Conservation (phyloP, 2,113 vertebrate species). For the Dipodomys ordii region DNA sequence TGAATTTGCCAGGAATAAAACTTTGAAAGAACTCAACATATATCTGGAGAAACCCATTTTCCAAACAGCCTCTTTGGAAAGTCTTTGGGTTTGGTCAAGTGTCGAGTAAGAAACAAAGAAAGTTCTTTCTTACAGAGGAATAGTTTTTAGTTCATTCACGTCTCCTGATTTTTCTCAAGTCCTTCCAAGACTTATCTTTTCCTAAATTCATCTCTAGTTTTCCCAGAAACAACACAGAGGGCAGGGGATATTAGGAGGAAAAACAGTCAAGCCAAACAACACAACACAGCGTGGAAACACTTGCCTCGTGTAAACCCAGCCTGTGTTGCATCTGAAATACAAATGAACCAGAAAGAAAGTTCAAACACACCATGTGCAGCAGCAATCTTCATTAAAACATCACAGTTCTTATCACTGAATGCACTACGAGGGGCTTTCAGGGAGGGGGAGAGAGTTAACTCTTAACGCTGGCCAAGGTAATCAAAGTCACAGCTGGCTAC, state of each 20-base stretch:
- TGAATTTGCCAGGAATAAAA: neutral
- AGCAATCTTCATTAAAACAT: neutral
- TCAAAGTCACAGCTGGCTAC: neutral
- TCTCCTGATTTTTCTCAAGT: neutral
- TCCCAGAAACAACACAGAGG: neutral
- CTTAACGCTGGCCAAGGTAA: neutral
- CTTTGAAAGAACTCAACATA: neutral
- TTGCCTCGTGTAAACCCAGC: slow-evolving; percentile 55
- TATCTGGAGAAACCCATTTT: neutral
- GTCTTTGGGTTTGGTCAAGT: neutral
- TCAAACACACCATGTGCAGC: neutral
- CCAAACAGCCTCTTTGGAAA: neutral
- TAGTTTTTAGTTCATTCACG: neutral
- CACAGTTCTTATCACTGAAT: neutral
- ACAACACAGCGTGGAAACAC: neutral
- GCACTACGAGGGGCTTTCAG: neutral
- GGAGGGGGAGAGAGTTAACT: neutral
- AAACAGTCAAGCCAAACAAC: neutral
- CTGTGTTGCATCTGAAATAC: slow-evolving; percentile 61
- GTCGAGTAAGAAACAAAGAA: neutral
- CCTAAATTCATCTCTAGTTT: neutral
- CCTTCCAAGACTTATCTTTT: neutral
- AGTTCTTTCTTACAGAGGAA: neutral
- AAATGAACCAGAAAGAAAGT: slow-evolving; percentile 56
- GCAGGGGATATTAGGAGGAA: neutral